These are phyloP conservation scores for Drymodes brunneopygia DNA, from an alignment of 2,113 vertebrate species.

Conservation along the genomic window DNA sequence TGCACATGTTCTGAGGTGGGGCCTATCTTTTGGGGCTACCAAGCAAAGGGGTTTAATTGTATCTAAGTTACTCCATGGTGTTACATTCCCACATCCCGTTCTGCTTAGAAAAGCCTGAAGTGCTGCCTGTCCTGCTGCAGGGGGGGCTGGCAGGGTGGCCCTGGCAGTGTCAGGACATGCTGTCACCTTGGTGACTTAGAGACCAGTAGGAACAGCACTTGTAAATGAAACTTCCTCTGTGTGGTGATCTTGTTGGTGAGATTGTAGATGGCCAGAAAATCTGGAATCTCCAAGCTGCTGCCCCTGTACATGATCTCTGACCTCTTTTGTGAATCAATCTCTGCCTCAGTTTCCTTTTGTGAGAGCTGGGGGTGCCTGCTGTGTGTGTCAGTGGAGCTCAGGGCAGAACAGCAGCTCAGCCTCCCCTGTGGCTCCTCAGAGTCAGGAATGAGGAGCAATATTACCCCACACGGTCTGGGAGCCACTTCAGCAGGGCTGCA, in stretches of 20 bases:
- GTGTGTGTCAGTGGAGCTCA: neutral
- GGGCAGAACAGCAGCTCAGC: neutral
- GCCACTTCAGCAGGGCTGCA: neutral
- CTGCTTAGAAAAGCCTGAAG: neutral
- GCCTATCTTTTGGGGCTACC: neutral
- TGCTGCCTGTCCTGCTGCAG: neutral
- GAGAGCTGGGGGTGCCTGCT: neutral
- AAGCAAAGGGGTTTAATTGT: neutral
- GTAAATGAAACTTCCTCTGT: neutral
- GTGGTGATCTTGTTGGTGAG: neutral
- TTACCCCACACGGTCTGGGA: neutral
- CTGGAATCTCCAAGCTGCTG: neutral
- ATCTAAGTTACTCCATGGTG: neutral
- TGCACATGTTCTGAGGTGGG: neutral
- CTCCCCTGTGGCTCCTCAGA: neutral
- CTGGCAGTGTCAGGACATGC: rapidly evolving
- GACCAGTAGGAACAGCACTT: neutral
- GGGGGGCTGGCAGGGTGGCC: neutral
- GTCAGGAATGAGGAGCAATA: neutral
- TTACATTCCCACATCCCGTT: neutral
- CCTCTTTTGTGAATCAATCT: neutral
- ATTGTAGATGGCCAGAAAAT: neutral
- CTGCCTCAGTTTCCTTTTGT: neutral
- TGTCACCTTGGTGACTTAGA: neutral
- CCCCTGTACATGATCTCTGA: neutral